These are phyloP conservation scores for Trypoxylon attenuatum DNA, from an alignment of 2,888 invertebrate genomes.

Conservation along the genomic window DNA sequence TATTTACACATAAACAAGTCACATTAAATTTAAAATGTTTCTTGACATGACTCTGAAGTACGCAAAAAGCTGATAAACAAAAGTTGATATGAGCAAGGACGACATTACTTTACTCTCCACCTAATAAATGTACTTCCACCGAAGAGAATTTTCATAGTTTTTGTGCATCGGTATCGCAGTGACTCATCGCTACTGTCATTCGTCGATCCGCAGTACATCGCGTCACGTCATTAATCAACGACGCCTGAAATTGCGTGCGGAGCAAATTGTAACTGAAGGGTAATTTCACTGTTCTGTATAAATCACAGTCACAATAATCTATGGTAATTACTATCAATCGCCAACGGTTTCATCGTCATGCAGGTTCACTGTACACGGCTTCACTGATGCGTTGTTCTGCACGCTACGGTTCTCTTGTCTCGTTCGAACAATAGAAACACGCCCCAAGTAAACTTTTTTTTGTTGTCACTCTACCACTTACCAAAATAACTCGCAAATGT, in stretches of 20 bases:
- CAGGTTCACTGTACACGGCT: slow-evolving; percentile 1
- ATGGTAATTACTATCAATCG: slow-evolving; percentile 62
- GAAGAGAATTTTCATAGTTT: slow-evolving; percentile 28
- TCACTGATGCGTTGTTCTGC: background rate
- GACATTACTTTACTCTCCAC: too few relatives aligned
- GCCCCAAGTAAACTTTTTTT: too few relatives aligned
- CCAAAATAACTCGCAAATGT: too few relatives aligned
- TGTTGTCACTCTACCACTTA: too few relatives aligned
- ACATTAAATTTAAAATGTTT: too few relatives aligned
- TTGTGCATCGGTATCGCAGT: slow-evolving; percentile 22
- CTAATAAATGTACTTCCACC: too few relatives aligned
- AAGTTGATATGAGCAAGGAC: too few relatives aligned
- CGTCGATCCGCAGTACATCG: slow-evolving; percentile 23
- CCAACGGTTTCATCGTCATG: slow-evolving; percentile 32
- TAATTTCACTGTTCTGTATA: slow-evolving; percentile 60
- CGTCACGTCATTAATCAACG: slow-evolving; percentile 49
- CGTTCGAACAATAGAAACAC: background rate
- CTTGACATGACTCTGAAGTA: too few relatives aligned
- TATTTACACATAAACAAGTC: too few relatives aligned
- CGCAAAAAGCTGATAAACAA: too few relatives aligned
- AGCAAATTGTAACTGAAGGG: slow-evolving; percentile 58
- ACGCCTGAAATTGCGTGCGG: slow-evolving; percentile 43
- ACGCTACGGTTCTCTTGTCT: background rate
- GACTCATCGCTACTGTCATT: slow-evolving; percentile 33
- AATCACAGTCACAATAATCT: slow-evolving; percentile 62